phyloP scores from a whole-genome alignment of 2,888 invertebrate species.

The Thelaira solivaga region DNA sequence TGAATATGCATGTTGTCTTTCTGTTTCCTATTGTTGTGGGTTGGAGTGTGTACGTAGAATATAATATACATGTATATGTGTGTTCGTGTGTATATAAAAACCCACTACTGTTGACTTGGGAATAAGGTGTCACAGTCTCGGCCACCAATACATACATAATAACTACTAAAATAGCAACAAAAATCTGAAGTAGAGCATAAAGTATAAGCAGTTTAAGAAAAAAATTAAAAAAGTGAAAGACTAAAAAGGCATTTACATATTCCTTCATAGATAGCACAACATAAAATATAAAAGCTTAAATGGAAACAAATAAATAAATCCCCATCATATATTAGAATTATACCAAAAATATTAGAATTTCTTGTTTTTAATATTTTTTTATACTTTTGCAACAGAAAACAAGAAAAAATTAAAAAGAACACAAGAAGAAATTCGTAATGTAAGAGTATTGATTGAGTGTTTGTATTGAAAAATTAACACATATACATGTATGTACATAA shows the following conservation, averaged over 20 bases:
- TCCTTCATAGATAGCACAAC: constrained; percentile 3
- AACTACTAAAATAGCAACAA: constrained; percentile 36
- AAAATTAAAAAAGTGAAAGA: constrained; percentile 18
- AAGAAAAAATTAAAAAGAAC: no score
- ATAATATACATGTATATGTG: neutral
- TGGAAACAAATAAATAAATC: constrained; percentile 46
- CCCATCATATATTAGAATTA: constrained; percentile 23
- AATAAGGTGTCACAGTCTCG: constrained; percentile 73
- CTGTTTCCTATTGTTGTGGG: constrained; percentile 38
- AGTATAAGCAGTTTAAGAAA: constrained; percentile 22
- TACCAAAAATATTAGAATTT: neutral
- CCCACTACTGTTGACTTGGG: constrained; percentile 72
- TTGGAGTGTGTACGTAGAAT: constrained; percentile 15
- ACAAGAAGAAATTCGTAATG: no score
- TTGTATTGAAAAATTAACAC: neutral
- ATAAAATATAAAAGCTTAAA: constrained; percentile 26
- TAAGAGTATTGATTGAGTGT: constrained; percentile 22
- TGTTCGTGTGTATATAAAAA: constrained; percentile 15
- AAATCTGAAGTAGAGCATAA: constrained; percentile 17
- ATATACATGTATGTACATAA: neutral
- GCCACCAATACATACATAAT: constrained; percentile 56
- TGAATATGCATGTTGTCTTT: constrained; percentile 38
- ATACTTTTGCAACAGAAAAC: no score
- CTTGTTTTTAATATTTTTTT: no score
- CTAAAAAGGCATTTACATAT: neutral